Evolutionary conservation across 2,888 invertebrate genomes (phyloP).

Genomic region (Callyntrura guangdongensis): DNA sequence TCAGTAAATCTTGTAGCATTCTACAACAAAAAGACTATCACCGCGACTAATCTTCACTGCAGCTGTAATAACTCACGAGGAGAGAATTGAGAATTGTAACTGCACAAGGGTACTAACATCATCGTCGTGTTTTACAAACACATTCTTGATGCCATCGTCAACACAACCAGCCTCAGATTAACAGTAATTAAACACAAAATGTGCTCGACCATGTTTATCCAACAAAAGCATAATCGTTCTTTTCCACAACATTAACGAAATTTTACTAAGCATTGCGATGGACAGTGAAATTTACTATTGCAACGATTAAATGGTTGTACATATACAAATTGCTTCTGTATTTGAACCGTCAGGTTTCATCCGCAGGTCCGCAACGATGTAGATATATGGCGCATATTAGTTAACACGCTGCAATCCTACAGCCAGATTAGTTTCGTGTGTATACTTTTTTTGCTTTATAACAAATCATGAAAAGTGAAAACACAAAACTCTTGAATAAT

Average conservation of each 20-base stretch:
- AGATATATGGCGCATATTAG: no score
- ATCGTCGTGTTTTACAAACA: neutral
- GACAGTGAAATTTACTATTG: no score
- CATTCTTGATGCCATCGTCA: neutral
- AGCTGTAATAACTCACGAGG: slow-evolving; percentile 47
- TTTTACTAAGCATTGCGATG: neutral
- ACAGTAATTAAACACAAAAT: slow-evolving; percentile 38
- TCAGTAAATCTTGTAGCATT: no score
- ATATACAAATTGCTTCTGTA: no score
- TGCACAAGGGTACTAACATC: neutral
- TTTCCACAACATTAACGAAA: neutral
- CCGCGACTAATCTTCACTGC: neutral
- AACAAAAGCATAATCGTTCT: slow-evolving; percentile 1
- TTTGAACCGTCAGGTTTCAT: no score
- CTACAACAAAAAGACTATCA: neutral
- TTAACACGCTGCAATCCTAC: no score
- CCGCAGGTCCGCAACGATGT: no score
- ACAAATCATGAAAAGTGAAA: no score
- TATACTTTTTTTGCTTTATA: no score
- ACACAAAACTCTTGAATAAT: no score
- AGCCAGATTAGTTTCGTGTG: no score
- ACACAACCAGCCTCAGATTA: slow-evolving; percentile 4
- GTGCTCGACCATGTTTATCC: neutral
- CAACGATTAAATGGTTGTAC: no score
- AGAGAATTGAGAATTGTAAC: neutral